Evolutionary conservation across 2,888 invertebrate species (phyloP).

Genomic region (Spatulosminthurus flaviceps): DNA sequence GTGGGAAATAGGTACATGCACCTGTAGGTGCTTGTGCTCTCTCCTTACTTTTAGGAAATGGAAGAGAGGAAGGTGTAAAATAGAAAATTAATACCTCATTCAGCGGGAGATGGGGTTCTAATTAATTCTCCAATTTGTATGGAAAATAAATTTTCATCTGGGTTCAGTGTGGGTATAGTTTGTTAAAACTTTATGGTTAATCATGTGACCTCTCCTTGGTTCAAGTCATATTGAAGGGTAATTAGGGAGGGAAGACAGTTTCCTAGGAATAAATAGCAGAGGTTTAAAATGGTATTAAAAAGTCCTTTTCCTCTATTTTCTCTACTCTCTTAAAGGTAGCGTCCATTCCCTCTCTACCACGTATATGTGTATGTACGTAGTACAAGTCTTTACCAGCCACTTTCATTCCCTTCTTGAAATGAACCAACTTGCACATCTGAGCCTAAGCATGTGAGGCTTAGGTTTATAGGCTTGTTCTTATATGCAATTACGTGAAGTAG

Average conservation of each 20-base stretch:
- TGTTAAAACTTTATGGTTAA: constrained; percentile 11
- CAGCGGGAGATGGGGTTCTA: too few species aligned
- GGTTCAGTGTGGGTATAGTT: too few species aligned
- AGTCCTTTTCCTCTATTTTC: background rate
- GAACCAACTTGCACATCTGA: too few species aligned
- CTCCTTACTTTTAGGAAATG: background rate
- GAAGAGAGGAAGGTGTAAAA: background rate
- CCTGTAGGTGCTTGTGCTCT: too few species aligned
- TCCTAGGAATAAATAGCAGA: background rate
- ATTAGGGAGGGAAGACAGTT: background rate
- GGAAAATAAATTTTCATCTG: constrained; percentile 23
- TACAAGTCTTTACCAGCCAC: background rate
- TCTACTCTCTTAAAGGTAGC: too few species aligned
- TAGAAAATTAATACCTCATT: too few species aligned
- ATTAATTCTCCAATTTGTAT: background rate
- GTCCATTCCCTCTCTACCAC: too few species aligned
- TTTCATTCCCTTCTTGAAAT: background rate
- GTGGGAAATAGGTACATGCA: too few species aligned
- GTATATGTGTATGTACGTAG: too few species aligned
- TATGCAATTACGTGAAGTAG: too few species aligned
- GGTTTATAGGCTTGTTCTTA: too few species aligned
- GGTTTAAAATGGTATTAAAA: background rate
- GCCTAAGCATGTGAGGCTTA: too few species aligned
- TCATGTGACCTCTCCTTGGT: background rate
- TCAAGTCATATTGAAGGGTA: constrained; percentile 1